Base-by-base conservation (phyloP, 2,888 invertebrate genomes). In the Nomada fabriciana region DNA sequence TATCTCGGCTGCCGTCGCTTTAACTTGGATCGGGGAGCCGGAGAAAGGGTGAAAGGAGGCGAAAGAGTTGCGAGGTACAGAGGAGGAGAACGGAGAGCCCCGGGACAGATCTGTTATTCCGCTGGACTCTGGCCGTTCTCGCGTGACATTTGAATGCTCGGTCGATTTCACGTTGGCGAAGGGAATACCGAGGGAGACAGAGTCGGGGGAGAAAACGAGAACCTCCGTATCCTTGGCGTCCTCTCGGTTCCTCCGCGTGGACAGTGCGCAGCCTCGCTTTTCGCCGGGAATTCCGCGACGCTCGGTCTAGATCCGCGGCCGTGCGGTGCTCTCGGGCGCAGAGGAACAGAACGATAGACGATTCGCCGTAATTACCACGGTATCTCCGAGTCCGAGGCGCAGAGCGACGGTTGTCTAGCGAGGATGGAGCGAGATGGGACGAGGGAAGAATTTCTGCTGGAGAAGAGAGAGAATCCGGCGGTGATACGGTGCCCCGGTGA, bases 121-220 rank as follows among this genome's bases (percentile, higher is more conserved):
- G 91, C 91, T 92, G 89, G 91, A 91, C 89, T 89, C 82, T 78
- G 88, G 87, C 89, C 87, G 89, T 85, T 86, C 85, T 84, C 90
- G 86, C 85, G 82, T 93, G 93, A 93, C 93, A 91, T 93, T 93
- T 93, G 93, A 93, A 93, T 93, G 92, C 93, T 91, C 75, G 86
- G 83, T 87, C 87, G 88, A 87, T 88, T 88, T 83, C 67, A 82
- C 79, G 76, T 83, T 64, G 80, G 60, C 85, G 73, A 60, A 57
- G 75, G 55, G 70, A 80, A 76, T 43, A 23, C 67, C 53, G 67
- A 29, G 50, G 64, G 71, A 79, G 60, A 77, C 60, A 69, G 68
- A 74, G 63, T 53, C 47, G 69, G 65, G 29, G 43, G 57, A 77
- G 83, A 82, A 64, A 61, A 70, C 63, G 81, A 67, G 63, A 68